Evolutionary conservation across 2,113 vertebrate species (phyloP), one percentile per base, ranked within the genome.

Genomic region (Raja brachyura): DNA sequence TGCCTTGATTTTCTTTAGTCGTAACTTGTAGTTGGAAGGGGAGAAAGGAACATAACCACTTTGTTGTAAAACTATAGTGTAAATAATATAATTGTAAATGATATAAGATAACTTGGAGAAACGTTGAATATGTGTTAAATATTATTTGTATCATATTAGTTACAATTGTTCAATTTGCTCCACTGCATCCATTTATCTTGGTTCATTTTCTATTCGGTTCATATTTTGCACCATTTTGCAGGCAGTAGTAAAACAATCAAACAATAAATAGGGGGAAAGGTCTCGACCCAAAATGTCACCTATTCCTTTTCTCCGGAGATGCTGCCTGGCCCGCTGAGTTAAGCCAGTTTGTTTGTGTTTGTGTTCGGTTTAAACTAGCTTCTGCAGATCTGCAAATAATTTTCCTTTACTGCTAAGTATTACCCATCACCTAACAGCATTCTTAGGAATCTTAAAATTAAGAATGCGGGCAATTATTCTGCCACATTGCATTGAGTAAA

Each of bases 81-180:
- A 73, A 73, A 73, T 66, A 2, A 66, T 66, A 66, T 48, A 48
- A 48, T 18, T 20, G 75, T 33, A 33, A 33, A 77, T 77, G n/a
- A 16, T 88, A 63, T 3, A 61, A 31, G 83, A 63, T 63, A n/a
- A 86, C 63, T 63, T 16, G 11, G 83, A 88, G 25, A 88, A 88
- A 63, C n/a, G 63, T 88, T 88, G 11, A 86, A 86, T 61, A 86
- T 59, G 59, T 86, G 28, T 61, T 86, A 86, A 86, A 88, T 31
- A 16, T n/a, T 20, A 85, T 83, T 83, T 54, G 28, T 61, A 86
- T 86, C 28, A 59, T 61, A 85, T n/a, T 59, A 88, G 56, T n/a
- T 88, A 88, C 59, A 88, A 88, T 6, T 66, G 14, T 88, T 88
- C 20, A 88, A 88, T 63, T 88, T 88, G 83, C 63, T 88, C 59